phyloP scores from a whole-genome alignment of 2,888 invertebrate species.

The Drosophila fulvimacula region DNA sequence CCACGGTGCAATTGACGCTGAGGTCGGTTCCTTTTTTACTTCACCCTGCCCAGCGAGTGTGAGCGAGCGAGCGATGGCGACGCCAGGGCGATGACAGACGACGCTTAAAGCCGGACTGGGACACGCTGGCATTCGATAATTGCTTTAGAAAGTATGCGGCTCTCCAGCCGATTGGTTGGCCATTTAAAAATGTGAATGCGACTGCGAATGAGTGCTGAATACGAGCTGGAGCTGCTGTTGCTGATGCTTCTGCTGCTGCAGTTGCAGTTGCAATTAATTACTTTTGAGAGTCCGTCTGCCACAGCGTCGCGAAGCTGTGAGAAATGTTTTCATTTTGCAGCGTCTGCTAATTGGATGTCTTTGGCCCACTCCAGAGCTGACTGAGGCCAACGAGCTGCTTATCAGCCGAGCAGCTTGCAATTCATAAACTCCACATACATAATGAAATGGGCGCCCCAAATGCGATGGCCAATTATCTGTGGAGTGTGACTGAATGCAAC shows the following conservation, averaged over 20 bases:
- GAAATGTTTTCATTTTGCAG: constrained; percentile 80
- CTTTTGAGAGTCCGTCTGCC: constrained; percentile 51
- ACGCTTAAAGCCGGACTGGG: constrained; percentile 15
- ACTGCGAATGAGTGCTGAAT: constrained; percentile 18
- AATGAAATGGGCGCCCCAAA: neutral
- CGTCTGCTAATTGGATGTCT: constrained; percentile 68
- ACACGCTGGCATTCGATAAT: constrained; percentile 80
- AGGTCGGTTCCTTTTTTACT: constrained; percentile 7
- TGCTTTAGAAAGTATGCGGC: constrained; percentile 79
- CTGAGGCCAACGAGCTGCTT: neutral
- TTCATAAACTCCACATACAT: neutral
- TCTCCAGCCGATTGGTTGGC: constrained; percentile 70
- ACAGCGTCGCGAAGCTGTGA: constrained; percentile 63
- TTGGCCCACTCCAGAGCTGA: constrained; percentile 5
- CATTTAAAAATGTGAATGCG: constrained; percentile 57
- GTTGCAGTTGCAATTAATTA: constrained; percentile 71
- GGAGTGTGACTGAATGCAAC: neutral
- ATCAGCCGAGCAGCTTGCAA: neutral
- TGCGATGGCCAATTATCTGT: neutral
- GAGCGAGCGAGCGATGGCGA: constrained; percentile 54
- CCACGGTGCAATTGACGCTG: constrained; percentile 69
- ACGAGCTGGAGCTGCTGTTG: constrained; percentile 13
- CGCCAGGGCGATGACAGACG: constrained; percentile 69
- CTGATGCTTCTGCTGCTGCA: constrained; percentile 32
- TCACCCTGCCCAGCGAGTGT: neutral